Evolutionary conservation across 1,140 invertebrate species (phyloP).

Genomic region (Battus philenor): DNA sequence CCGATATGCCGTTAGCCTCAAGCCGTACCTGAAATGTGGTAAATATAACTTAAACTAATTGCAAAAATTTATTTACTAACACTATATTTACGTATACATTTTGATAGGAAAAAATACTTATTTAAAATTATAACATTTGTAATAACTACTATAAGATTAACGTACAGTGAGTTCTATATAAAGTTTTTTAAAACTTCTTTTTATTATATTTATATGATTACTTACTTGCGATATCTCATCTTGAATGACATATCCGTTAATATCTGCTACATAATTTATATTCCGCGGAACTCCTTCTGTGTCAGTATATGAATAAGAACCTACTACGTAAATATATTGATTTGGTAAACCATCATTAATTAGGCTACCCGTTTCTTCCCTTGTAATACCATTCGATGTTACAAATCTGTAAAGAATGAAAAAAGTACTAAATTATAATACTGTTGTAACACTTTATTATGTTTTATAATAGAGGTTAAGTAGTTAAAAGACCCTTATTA

Average conservation of each 20-base stretch:
- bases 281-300: conserved; percentile 21
- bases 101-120: background rate
- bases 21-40: background rate
- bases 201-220: too few relatives aligned
- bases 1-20: conserved; percentile 5
- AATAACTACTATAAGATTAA: background rate
- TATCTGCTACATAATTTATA: conserved; percentile 31
- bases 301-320: conserved; percentile 24
- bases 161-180: background rate
- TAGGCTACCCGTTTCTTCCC: conserved; percentile 29
- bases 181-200: background rate
- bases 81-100: background rate
- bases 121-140: background rate
- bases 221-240: background rate
- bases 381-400: conserved; percentile 30
- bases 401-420: conserved; percentile 21
- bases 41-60: background rate
- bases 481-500: too few relatives aligned
- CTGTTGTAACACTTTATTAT: too few relatives aligned
- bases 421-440: too few relatives aligned
- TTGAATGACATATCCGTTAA: conserved; percentile 27
- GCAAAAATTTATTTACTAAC: too few relatives aligned
- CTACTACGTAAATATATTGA: conserved; percentile 26
- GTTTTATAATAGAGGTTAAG: too few relatives aligned
- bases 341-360: conserved; percentile 24